A percentile compares a stretch with the other conserved stretches of the same genome.
phyloP scores from a whole-genome alignment of 2,113 vertebrate species.

The Heterotis niloticus region DNA sequence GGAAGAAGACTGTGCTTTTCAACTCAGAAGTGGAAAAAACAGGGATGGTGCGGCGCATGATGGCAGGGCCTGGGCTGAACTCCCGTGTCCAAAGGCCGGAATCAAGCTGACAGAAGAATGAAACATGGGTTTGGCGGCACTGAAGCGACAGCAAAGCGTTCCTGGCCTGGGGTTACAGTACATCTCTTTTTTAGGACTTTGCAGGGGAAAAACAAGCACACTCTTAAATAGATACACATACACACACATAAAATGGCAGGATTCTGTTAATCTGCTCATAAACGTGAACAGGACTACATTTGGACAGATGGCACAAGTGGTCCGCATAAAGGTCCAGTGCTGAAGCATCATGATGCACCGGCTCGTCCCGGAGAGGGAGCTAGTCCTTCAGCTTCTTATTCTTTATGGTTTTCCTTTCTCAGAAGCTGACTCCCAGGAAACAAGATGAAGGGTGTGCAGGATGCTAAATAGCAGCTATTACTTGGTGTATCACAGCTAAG shows the following conservation, averaged over 20 bases:
- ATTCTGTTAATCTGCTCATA: slow-evolving; percentile 54
- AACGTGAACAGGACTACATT: slow-evolving; percentile 64
- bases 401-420: slow-evolving; percentile 17
- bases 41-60: too few species aligned
- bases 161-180: too few species aligned
- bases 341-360: slow-evolving; percentile 41
- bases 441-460: slow-evolving; percentile 17
- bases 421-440: slow-evolving; percentile 25
- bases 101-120: too few species aligned
- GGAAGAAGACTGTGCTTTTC: too few species aligned
- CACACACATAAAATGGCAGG: slow-evolving; percentile 44
- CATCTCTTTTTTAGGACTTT: too few species aligned
- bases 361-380: background rate
- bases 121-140: too few species aligned
- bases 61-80: too few species aligned
- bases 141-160: too few species aligned
- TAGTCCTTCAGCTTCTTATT: slow-evolving; percentile 43
- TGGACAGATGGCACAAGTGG: slow-evolving; percentile 39
- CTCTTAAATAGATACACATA: slow-evolving; percentile 43
- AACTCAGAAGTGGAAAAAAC: too few species aligned
- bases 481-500: slow-evolving; percentile 49
- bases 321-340: slow-evolving; percentile 67
- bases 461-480: slow-evolving; percentile 47
- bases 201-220: slow-evolving; percentile 37
- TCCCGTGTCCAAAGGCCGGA: too few species aligned